These are phyloP conservation scores for Rhinichthys klamathensis DNA, from an alignment of 2,113 vertebrate genomes.

Conservation along the genomic window DNA sequence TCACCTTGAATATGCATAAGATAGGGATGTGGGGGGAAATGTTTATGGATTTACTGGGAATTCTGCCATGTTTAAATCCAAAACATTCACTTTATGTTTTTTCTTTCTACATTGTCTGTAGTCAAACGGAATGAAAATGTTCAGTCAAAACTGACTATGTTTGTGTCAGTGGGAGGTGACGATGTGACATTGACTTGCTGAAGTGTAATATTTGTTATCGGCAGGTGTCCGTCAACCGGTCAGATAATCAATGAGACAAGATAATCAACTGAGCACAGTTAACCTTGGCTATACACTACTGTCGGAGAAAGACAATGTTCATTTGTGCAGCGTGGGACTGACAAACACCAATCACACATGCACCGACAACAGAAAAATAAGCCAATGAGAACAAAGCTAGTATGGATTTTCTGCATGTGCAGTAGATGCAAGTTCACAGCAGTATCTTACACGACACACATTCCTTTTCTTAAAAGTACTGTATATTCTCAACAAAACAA, in stretches of 20 bases:
- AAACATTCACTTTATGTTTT: neutral
- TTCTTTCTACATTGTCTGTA: neutral
- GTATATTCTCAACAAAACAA: neutral
- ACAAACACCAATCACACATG: neutral
- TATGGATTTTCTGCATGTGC: neutral
- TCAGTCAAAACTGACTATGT: conserved; percentile 24
- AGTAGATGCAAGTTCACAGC: neutral
- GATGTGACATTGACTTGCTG: conserved; percentile 7
- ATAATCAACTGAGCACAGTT: conserved; percentile 34
- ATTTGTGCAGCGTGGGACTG: neutral
- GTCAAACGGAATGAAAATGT: neutral
- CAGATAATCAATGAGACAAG: conserved; percentile 32
- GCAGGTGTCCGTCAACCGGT: conserved; percentile 35
- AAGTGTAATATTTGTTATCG: conserved; percentile 36
- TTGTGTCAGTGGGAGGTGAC: neutral
- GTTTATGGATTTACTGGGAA: conserved; percentile 38
- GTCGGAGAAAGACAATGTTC: conserved; percentile 6
- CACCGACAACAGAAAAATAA: neutral
- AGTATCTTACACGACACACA: neutral
- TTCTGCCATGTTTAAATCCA: conserved; percentile 1
- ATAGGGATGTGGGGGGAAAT: conserved; percentile 20
- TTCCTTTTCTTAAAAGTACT: neutral
- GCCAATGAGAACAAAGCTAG: neutral
- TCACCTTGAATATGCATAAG: conserved; percentile 41
- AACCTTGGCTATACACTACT: conserved; percentile 25